Evolutionary conservation across 2,113 vertebrate genomes (phyloP).

Genomic region (Tautogolabrus adspersus): DNA sequence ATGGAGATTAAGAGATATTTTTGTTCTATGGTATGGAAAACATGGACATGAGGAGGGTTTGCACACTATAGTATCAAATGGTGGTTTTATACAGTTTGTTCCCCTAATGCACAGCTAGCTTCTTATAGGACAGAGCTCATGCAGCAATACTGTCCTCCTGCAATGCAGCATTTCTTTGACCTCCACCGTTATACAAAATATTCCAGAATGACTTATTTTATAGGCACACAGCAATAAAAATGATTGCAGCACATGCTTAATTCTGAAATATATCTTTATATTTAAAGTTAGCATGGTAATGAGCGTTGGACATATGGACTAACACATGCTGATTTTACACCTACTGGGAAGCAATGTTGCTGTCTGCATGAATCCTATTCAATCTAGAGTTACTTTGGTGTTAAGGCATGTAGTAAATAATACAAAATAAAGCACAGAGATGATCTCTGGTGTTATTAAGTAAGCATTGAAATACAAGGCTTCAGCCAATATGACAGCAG

Average conservation of each 20-base stretch:
- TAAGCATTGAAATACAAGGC: slow-evolving; percentile 26
- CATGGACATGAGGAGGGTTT: background rate
- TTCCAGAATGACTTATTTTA: slow-evolving; percentile 17
- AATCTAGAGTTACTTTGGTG: slow-evolving; percentile 1
- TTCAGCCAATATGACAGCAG: slow-evolving; percentile 22
- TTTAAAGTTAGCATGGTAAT: slow-evolving; percentile 22
- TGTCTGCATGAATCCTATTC: background rate
- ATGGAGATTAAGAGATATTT: slow-evolving; percentile 10
- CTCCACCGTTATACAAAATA: slow-evolving; percentile 29
- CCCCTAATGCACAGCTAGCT: background rate
- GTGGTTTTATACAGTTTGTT: background rate
- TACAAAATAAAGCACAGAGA: background rate
- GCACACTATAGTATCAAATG: background rate
- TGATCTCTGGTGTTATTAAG: background rate
- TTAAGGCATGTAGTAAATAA: slow-evolving; percentile 11
- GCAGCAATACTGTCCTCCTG: slow-evolving; percentile 43
- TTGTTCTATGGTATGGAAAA: background rate
- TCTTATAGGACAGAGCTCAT: slow-evolving; percentile 46
- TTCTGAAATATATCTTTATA: background rate
- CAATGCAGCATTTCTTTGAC: slow-evolving; percentile 63
- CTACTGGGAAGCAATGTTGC: background rate
- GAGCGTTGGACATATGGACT: background rate
- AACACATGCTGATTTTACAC: slow-evolving; percentile 2
- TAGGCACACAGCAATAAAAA: background rate
- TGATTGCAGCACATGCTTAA: slow-evolving; percentile 4